phyloP scores from a whole-genome alignment of 2,888 invertebrate species.

The Drosophila algonquin region DNA sequence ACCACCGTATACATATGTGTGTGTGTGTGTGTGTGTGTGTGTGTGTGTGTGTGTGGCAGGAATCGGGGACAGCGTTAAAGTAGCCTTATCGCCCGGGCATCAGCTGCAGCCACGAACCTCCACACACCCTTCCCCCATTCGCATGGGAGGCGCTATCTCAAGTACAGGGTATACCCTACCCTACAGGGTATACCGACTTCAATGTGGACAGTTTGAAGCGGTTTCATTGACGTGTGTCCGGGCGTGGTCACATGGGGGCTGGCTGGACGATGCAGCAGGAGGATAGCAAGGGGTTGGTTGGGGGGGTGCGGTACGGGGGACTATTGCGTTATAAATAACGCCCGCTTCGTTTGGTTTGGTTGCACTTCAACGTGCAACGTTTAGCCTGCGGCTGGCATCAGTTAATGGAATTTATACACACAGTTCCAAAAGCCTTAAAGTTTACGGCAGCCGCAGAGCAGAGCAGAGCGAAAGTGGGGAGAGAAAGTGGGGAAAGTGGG shows the following conservation, averaged over 20 bases:
- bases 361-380: constrained; percentile 55
- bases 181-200: constrained; percentile 30
- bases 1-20: constrained; percentile 14
- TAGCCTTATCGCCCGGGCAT: constrained; percentile 68
- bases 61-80: constrained; percentile 76
- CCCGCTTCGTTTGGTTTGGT: constrained; percentile 38
- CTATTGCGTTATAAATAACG: constrained; percentile 74
- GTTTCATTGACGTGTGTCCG: constrained; percentile 77
- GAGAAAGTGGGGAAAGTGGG: not conserved
- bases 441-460: not conserved
- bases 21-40: constrained; percentile 38
- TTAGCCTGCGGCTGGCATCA: constrained; percentile 50
- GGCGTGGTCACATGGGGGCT: constrained; percentile 55
- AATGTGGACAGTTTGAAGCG: constrained; percentile 77
- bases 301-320: constrained; percentile 40
- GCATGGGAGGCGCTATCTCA: no score
- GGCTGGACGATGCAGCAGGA: not conserved
- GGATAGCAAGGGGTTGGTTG: not conserved
- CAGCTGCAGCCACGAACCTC: constrained; percentile 15
- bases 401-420: constrained; percentile 52
- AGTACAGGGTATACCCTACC: not conserved
- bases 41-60: constrained; percentile 47
- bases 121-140: not conserved
- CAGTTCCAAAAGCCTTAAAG: constrained; percentile 40
- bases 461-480: no score